phyloP scores from a whole-genome alignment of 2,113 vertebrate genomes.

The Hippocampus mohnikei region DNA sequence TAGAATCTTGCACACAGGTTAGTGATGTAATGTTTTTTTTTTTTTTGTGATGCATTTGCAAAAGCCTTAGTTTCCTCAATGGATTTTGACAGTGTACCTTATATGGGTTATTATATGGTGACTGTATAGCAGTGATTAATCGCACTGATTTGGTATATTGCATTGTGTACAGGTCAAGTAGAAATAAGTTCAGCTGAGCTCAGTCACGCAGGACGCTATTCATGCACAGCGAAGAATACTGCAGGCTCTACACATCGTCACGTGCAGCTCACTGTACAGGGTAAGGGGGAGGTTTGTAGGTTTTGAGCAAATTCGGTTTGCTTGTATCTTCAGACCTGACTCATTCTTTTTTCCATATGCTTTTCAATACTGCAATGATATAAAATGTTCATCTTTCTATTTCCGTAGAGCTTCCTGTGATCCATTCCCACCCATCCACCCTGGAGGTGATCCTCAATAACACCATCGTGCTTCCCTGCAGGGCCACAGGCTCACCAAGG shows the following conservation, averaged over 20 bases:
- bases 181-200: conserved; percentile 81
- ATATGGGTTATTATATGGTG: background rate
- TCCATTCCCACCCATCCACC: conserved; percentile 75
- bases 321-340: background rate
- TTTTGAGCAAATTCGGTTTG: background rate
- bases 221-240: conserved; percentile 79
- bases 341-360: background rate
- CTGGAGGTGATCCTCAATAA: conserved; percentile 87
- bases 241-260: conserved; percentile 86
- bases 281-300: conserved; percentile 63
- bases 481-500: conserved; percentile 80
- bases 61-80: background rate
- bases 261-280: conserved; percentile 82
- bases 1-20: conserved; percentile 85
- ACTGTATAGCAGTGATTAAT: background rate
- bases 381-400: background rate
- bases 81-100: background rate
- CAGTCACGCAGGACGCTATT: conserved; percentile 82
- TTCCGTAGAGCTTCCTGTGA: conserved; percentile 81
- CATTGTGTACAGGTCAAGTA: conserved; percentile 76
- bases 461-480: conserved; percentile 82
- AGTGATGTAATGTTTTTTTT: background rate
- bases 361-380: background rate
- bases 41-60: background rate
- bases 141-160: background rate